Conservation (phyloP, 2,113 vertebrate species). For the Siniperca knerii region DNA sequence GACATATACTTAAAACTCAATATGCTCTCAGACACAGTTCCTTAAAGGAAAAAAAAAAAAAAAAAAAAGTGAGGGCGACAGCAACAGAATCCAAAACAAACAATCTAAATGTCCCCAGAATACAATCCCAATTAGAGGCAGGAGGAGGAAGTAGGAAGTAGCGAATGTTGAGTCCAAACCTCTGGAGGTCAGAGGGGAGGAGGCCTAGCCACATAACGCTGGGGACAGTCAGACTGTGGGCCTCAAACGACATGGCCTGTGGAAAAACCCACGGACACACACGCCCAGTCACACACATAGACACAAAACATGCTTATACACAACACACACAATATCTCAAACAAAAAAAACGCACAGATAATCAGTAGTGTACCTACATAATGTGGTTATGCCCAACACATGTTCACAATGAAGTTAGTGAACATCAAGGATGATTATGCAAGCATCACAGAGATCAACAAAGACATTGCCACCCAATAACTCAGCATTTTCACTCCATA, state of each 20-base stretch:
- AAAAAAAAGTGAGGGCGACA: slow-evolving; percentile 67
- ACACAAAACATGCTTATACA: slow-evolving; percentile 23
- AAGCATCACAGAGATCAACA: slow-evolving; percentile 39
- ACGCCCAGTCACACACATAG: slow-evolving; percentile 31
- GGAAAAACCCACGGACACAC: slow-evolving; percentile 56
- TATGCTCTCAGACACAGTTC: slow-evolving; percentile 57
- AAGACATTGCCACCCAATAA: slow-evolving; percentile 35
- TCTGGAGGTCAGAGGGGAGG: slow-evolving; percentile 95
- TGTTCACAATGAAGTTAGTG: slow-evolving; percentile 46
- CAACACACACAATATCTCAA: slow-evolving; percentile 30
- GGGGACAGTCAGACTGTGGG: slow-evolving; percentile 94
- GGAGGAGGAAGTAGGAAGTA: slow-evolving; percentile 77
- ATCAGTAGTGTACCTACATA: slow-evolving; percentile 21
- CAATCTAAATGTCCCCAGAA: slow-evolving; percentile 77
- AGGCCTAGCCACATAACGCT: slow-evolving; percentile 96
- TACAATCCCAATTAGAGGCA: slow-evolving; percentile 81
- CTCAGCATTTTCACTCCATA: slow-evolving; percentile 52
- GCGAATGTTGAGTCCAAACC: slow-evolving; percentile 86
- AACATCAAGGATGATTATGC: slow-evolving; percentile 38
- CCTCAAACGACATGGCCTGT: slow-evolving; percentile 98
- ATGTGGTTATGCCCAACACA: slow-evolving; percentile 30
- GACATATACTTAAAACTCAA: slow-evolving; percentile 78
- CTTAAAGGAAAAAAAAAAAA: slow-evolving; percentile 21
- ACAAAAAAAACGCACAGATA: slow-evolving; percentile 41
- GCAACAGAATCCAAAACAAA: slow-evolving; percentile 83